Evolutionary conservation across 2,888 invertebrate species (phyloP).

Genomic region (Pseudeuparius sepicola): DNA sequence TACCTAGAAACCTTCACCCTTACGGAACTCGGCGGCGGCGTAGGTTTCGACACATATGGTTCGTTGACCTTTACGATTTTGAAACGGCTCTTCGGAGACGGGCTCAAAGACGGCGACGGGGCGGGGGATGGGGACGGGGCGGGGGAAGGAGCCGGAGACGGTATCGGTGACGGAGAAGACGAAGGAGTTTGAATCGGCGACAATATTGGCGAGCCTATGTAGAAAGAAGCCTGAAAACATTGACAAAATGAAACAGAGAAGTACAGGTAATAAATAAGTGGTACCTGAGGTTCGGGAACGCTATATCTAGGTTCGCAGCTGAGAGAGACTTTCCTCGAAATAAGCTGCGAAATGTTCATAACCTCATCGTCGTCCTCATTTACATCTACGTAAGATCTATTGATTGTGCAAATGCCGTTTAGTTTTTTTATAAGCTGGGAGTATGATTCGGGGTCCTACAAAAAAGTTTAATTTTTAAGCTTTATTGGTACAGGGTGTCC

Average conservation of each 20-base stretch:
- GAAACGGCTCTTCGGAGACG: constrained; percentile 29
- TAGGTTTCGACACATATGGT: too few relatives aligned
- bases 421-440: constrained; percentile 33
- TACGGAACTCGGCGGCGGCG: too few relatives aligned
- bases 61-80: constrained; percentile 29
- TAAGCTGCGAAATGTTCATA: constrained; percentile 26
- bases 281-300: constrained; percentile 20
- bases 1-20: too few relatives aligned
- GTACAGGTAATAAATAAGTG: too few relatives aligned
- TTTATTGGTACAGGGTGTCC: constrained; percentile 3
- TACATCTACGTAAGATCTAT: constrained; percentile 26
- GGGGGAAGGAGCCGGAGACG: too few relatives aligned
- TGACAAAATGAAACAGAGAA: neutral
- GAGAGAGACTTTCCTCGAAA: constrained; percentile 33
- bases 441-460: constrained; percentile 34
- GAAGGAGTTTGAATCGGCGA: constrained; percentile 28
- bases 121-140: too few relatives aligned
- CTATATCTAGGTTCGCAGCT: constrained; percentile 32
- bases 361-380: constrained; percentile 25
- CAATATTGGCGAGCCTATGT: constrained; percentile 22
- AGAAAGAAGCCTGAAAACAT: constrained; percentile 10
- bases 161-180: constrained; percentile 25
- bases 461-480: constrained; percentile 7
- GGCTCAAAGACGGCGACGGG: constrained; percentile 26
- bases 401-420: constrained; percentile 33